Evolutionary conservation across 2,888 invertebrate species (phyloP), one percentile per base, ranked within the genome.

Genomic region (Podotricha telesiphe): DNA sequence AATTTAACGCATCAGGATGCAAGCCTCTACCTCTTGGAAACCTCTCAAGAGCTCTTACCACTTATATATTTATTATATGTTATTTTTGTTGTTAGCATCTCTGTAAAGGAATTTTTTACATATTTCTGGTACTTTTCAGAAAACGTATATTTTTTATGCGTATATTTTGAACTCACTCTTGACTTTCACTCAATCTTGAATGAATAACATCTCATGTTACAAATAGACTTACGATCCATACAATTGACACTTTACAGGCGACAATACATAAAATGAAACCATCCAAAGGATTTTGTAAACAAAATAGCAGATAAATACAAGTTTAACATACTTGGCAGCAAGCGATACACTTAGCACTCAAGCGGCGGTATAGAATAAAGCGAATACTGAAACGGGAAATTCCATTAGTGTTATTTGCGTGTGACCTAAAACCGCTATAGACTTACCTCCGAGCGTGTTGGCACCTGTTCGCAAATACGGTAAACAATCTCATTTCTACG

Each of bases 391-490:
- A 68, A 70, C 65, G 64, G 70, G 65, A 70, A 70, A 70, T 65
- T 70, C 65, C 68, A 68, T 70, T 70, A 70, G 70, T 55, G 55
- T 70, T 67, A 70, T 67, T 67, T 59, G 68, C 70, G 68, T 70
- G 68, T 65, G 70, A 70, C 68, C 70, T 68, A 65, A 65, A 59
- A 65, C 65, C 65, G 51, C 65, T 65, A 61, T 53, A 65, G 59
- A 68, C 51, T 65, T 51, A 61, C 65, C 59, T 51, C 53, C 47
- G 20, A 69, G 47, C 65, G 58, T 65, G 65, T 65, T 69, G 65
- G 69, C 69, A 65, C 65, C 65, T 69, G 51, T 67, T 65, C 53
- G 65, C 45, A 51, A 53, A 40, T 65, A 67, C 67, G 67, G 61
- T 67, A 67, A 67, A 61, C 67, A 61, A 67, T n/a, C 67, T 53